Base-by-base conservation (phyloP, 2,797 vertebrate genomes). In the Phalanger gymnotis region DNA sequence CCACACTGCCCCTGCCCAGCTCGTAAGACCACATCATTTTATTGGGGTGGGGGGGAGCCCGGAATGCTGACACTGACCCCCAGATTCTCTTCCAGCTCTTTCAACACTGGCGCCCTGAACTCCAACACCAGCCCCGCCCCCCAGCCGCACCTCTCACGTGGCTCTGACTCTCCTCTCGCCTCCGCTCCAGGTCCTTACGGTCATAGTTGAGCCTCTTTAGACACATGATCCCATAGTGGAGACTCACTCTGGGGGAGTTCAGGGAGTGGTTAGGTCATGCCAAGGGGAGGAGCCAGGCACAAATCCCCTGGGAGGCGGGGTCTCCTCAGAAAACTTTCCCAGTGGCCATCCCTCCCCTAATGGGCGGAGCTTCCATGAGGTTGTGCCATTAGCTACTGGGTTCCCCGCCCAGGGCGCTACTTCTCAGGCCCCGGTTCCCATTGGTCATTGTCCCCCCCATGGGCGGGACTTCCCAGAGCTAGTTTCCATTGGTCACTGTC, bases 171-270 rank as follows among this genome's bases (percentile, higher is more conserved):
- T 99, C 99, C 96, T 99, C 99, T 97, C 99, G 97, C 98, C 99
- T 98, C 97, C 99, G 98, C 96, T 99, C 99, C 98, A 99, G 98
- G 97, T 99, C 99, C 96, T 99, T 99, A 91, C 99, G 98, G 97
- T 99, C 99, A 92, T 99, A 99, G 97, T 99, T 99, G 95, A 99
- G 99, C 90, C 99, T 99, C 98, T 99, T 99, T 97, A 99, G 98
- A 98, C 99, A 99, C 99, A 99, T 99, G 98, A 99, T 99, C 97
- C 99, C 99, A 4, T 99, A 99, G 98, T 99, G 99, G 97, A 99
- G 98, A 95, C 99, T 99, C 98, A 99, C 99, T 98, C 99, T 99
- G 98, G 93, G 95, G 91, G 95, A 58, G 11, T 40, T 97, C 93
- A 95, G 66, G 66, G n/a, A 0, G 7, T 7, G 31, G 90, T 54